These are phyloP conservation scores for Brenthis hecate DNA, from an alignment of 2,888 invertebrate genomes.

Conservation along the genomic window DNA sequence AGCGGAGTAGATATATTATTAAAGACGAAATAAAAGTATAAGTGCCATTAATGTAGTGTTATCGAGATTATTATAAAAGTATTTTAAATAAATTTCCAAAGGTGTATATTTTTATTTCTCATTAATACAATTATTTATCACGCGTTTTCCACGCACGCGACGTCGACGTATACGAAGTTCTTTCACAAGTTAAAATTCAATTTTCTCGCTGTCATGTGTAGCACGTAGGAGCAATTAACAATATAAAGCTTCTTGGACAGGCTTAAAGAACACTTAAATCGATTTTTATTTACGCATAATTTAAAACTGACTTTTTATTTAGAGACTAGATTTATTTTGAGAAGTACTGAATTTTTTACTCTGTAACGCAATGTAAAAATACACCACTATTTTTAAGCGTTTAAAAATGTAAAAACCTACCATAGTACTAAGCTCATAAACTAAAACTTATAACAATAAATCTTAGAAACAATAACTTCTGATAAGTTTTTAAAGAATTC, in stretches of 20 bases:
- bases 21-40: too few relatives aligned
- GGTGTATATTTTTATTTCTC: slow-evolving; percentile 26
- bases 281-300: slow-evolving; percentile 1
- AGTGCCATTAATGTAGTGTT: too few relatives aligned
- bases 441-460: slow-evolving; percentile 8
- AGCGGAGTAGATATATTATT: too few relatives aligned
- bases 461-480: background rate
- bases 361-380: too few relatives aligned
- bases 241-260: slow-evolving; percentile 31
- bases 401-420: too few relatives aligned
- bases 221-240: slow-evolving; percentile 36
- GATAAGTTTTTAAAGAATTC: slow-evolving; percentile 25
- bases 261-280: slow-evolving; percentile 14
- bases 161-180: slow-evolving; percentile 33
- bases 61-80: too few relatives aligned
- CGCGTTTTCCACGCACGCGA: slow-evolving; percentile 33
- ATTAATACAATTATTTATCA: slow-evolving; percentile 30
- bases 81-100: too few relatives aligned
- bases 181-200: slow-evolving; percentile 40
- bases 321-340: too few relatives aligned
- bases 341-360: too few relatives aligned
- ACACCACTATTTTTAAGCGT: too few relatives aligned
- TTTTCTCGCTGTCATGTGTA: slow-evolving; percentile 35
- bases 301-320: slow-evolving; percentile 16
- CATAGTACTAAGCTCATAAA: too few relatives aligned